These are phyloP conservation scores for Lepas anatifera DNA, from an alignment of 2,888 invertebrate genomes.

Conservation along the genomic window DNA sequence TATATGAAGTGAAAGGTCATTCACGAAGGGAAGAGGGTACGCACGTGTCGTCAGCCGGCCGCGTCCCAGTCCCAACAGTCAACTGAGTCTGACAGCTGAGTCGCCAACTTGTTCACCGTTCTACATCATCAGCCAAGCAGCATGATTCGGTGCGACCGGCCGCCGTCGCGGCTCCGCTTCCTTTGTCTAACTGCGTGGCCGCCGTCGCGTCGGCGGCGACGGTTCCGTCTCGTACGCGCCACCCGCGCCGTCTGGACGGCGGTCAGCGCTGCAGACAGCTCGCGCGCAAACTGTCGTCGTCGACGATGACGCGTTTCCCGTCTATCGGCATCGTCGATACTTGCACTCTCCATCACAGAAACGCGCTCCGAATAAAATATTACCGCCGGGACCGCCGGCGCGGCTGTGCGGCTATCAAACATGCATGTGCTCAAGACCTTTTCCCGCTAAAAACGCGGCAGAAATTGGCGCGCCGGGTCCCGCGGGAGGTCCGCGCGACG, in stretches of 20 bases:
- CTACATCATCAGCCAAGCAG: background rate
- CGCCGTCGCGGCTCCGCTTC: background rate
- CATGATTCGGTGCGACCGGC: background rate
- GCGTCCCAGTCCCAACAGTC: no score
- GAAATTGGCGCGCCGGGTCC: background rate
- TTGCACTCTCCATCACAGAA: background rate
- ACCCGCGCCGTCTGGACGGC: no score
- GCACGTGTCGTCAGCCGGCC: no score
- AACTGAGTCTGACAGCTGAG: background rate
- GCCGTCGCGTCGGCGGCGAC: background rate
- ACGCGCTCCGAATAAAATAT: conserved; percentile 3
- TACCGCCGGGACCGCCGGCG: background rate
- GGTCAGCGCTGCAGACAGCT: background rate
- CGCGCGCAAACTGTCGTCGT: no score
- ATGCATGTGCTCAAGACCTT: conserved; percentile 9
- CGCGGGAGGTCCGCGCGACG: background rate
- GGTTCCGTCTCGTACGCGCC: no score
- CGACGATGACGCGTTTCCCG: no score
- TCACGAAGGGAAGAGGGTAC: no score
- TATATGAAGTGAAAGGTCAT: no score
- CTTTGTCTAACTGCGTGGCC: background rate
- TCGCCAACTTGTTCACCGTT: background rate
- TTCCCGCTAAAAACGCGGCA: conserved; percentile 1
- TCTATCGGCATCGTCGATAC: no score
- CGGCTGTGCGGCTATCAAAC: background rate